phyloP scores from a whole-genome alignment of 2,113 vertebrate genomes.

The Pterocles gutturalis region DNA sequence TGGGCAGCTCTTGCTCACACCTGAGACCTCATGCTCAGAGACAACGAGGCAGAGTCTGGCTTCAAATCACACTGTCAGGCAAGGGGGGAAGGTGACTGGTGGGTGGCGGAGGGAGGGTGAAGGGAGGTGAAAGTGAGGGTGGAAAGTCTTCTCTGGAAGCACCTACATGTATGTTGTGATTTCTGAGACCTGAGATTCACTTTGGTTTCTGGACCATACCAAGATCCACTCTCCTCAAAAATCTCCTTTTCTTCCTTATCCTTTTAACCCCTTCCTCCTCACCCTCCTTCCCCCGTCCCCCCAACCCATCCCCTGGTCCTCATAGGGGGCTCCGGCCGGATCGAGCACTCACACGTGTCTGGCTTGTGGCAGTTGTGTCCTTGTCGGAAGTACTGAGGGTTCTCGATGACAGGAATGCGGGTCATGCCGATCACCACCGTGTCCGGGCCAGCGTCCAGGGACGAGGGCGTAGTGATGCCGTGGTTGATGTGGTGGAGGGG shows the following conservation, averaged over 20 bases:
- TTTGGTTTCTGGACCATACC: constrained; percentile 76
- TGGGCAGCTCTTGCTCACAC: neutral
- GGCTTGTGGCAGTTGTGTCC: constrained; percentile 97
- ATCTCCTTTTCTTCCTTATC: constrained; percentile 31
- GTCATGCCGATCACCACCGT: constrained; percentile 98
- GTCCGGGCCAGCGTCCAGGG: constrained; percentile 90
- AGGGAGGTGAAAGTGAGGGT: constrained; percentile 68
- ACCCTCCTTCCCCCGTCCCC: neutral
- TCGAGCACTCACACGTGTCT: constrained; percentile 90
- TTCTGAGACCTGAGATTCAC: constrained; percentile 55
- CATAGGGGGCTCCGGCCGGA: neutral
- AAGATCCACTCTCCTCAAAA: constrained; percentile 49
- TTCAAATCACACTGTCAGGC: constrained; percentile 39
- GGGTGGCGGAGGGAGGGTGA: constrained; percentile 60
- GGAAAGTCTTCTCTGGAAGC: constrained; percentile 53
- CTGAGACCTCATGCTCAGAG: neutral
- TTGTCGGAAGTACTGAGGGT: constrained; percentile 96
- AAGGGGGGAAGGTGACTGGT: constrained; percentile 38
- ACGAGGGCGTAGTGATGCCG: constrained; percentile 91
- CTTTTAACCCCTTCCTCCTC: constrained; percentile 4
- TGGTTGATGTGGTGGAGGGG: constrained; percentile 98
- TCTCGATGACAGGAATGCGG: constrained; percentile 95
- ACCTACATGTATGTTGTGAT: constrained; percentile 65
- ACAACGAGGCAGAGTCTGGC: neutral
- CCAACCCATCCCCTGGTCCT: neutral